These are phyloP conservation scores for Drosophila mayri DNA, from an alignment of 1,140 invertebrate species.

Conservation along the genomic window DNA sequence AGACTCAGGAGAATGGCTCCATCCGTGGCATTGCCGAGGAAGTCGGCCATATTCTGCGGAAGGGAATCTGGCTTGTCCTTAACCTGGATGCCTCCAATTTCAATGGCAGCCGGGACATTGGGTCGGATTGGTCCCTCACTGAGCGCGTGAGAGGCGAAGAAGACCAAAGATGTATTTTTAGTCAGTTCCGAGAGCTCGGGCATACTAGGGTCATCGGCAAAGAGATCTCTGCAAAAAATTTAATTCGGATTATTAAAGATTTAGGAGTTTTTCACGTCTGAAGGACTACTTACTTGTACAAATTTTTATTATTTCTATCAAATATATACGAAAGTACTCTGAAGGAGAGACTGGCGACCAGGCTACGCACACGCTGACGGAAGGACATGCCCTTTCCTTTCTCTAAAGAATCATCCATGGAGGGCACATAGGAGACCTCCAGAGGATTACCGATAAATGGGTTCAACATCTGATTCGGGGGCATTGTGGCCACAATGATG, in stretches of 20 bases:
- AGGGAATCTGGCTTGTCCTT: constrained; percentile 67
- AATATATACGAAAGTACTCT: not conserved
- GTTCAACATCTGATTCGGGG: constrained; percentile 16
- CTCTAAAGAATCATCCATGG: constrained; percentile 6
- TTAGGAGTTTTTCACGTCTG: not conserved
- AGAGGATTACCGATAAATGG: constrained; percentile 53
- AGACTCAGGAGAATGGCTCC: constrained; percentile 87
- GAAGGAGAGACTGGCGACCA: not conserved
- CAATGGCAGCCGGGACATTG: constrained; percentile 75
- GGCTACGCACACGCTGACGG: constrained; percentile 15
- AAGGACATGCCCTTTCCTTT: constrained; percentile 28
- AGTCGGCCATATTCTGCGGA: constrained; percentile 52
- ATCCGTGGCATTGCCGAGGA: constrained; percentile 49
- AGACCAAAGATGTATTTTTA: constrained; percentile 60
- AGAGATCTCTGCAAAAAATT: constrained; percentile 22
- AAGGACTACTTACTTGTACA: constrained; percentile 33
- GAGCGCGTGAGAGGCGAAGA: constrained; percentile 54
- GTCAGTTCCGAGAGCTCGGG: not conserved
- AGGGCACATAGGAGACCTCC: constrained; percentile 53
- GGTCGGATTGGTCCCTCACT: constrained; percentile 70
- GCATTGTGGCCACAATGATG: constrained; percentile 42
- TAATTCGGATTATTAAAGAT: not conserved
- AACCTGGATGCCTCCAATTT: constrained; percentile 85
- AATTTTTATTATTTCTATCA: not conserved
- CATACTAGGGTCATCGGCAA: constrained; percentile 38